These are phyloP conservation scores for Odontesthes bonariensis DNA, from an alignment of 2,113 vertebrate species.

Conservation along the genomic window DNA sequence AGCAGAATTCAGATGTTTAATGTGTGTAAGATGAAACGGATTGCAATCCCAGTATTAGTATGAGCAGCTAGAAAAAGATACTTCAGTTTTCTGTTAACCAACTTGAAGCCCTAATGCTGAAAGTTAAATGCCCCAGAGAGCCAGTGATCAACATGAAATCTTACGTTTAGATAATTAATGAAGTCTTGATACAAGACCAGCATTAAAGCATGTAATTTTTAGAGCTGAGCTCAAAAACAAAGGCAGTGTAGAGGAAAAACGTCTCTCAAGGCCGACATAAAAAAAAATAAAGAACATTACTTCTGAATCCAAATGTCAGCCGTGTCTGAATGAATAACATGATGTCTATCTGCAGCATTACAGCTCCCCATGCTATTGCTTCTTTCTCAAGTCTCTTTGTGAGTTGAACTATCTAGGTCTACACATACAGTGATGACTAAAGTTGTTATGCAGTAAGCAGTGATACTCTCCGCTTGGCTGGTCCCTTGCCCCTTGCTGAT, in stretches of 20 bases:
- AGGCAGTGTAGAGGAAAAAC: slow-evolving; percentile 32
- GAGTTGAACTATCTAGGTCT: slow-evolving; percentile 31
- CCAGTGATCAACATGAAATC: slow-evolving; percentile 60
- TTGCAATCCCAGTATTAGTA: slow-evolving; percentile 37
- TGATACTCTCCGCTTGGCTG: slow-evolving; percentile 28
- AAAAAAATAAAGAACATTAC: slow-evolving; percentile 52
- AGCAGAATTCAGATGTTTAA: slow-evolving; percentile 33
- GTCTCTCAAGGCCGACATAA: slow-evolving; percentile 53
- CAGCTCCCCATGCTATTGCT: slow-evolving; percentile 25
- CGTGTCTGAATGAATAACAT: slow-evolving; percentile 64
- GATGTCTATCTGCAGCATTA: slow-evolving; percentile 44
- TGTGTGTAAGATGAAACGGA: slow-evolving; percentile 36
- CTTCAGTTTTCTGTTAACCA: slow-evolving; percentile 36
- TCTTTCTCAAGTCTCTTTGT: slow-evolving; percentile 38
- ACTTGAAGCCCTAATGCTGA: slow-evolving; percentile 44
- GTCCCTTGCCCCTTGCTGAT: slow-evolving; percentile 27
- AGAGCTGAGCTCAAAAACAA: slow-evolving; percentile 52
- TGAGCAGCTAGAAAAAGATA: slow-evolving; percentile 34
- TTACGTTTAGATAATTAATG: slow-evolving; percentile 68
- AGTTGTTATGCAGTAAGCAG: slow-evolving; percentile 36
- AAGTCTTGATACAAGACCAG: slow-evolving; percentile 60
- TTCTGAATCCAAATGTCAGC: slow-evolving; percentile 68
- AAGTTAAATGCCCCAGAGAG: slow-evolving; percentile 64
- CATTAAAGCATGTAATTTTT: slow-evolving; percentile 67
- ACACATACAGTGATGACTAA: slow-evolving; percentile 34